Evolutionary conservation across 2,797 vertebrate genomes (phyloP), one percentile per base, ranked within the genome.

Genomic region (Oreochromis mossambicus): DNA sequence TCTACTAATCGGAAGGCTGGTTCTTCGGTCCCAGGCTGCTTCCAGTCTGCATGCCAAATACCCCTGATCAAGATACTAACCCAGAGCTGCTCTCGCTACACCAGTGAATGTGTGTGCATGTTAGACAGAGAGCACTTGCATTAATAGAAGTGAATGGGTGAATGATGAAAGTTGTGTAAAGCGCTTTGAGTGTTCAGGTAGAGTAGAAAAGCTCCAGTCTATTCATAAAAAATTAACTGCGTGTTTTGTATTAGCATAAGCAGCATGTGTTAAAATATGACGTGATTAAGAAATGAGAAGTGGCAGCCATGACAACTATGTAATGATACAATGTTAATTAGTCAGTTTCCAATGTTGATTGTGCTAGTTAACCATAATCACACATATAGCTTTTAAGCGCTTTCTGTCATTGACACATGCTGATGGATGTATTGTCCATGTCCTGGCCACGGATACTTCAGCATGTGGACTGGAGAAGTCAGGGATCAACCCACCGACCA

Each of bases 121-220:
- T 3, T 61, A 1, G 1, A 61, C 29, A 61, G 29, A 11, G 56
- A 61, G 56, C 56, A 61, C 9, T 0, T 61, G 15, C 56, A 61
- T 61, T 29, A 61, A 61, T 34, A 34, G 34, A 0, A 61, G 29
- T 61, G 3, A 56, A 24, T 7, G 52, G 52, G 52, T 24, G 6
- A 56, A 61, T 11, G 29, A 34, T 61, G 15, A 61, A n/a, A 61
- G 29, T 7, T 61, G 56, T 34, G 29, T 61, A 61, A 61, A 61
- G 56, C 0, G 2, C 56, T 61, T 61, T 34, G 29, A 61, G 56
- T 61, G 15, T 4, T 61, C 0, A 19, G 9, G 56, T 61, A 0
- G 29, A 34, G 9, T 61, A 61, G 29, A 7, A 34, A 34, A 34
- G 56, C 56, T 61, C 17, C 56, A 61, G 34, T 34, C 34, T 7